Conservation (phyloP, 2,797 vertebrate species). For the Galaxias olidus region DNA sequence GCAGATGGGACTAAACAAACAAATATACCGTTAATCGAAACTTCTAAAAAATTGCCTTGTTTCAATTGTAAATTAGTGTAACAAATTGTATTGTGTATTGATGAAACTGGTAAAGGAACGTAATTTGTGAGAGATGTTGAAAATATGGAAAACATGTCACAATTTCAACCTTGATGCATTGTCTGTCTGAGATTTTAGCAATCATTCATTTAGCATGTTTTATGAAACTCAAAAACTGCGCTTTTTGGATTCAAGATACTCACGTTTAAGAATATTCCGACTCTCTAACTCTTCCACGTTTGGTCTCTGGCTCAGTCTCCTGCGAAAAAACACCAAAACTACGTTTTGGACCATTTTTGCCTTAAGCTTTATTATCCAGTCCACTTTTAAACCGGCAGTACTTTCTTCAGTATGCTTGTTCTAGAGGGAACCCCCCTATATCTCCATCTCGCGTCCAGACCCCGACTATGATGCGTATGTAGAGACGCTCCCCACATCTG, state of each 20-base stretch:
- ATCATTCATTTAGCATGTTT: too few species aligned
- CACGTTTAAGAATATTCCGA: conserved; percentile 97
- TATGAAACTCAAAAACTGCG: too few species aligned
- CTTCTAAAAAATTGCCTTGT: too few species aligned
- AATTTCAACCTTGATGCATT: too few species aligned
- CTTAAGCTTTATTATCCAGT: not conserved
- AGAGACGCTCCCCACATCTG: conserved; percentile 77
- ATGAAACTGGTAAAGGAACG: too few species aligned
- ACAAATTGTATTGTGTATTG: too few species aligned
- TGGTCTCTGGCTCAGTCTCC: conserved; percentile 97
- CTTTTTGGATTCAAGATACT: conserved; percentile 66
- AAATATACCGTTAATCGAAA: too few species aligned
- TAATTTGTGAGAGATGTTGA: too few species aligned
- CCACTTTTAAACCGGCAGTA: conserved; percentile 47
- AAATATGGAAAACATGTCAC: too few species aligned
- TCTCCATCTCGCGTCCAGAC: conserved; percentile 76
- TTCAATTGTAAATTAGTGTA: too few species aligned
- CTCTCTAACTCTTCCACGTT: conserved; percentile 97
- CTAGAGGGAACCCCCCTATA: conserved; percentile 67
- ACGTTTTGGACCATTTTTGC: conserved; percentile 91
- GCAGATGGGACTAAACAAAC: too few species aligned
- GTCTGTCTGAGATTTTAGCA: too few species aligned
- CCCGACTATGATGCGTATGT: conserved; percentile 67
- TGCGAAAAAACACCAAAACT: conserved; percentile 95
- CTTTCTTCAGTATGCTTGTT: conserved; percentile 57